These are phyloP conservation scores for Bombycilla garrulus DNA, from an alignment of 2,113 vertebrate species.

Conservation along the genomic window DNA sequence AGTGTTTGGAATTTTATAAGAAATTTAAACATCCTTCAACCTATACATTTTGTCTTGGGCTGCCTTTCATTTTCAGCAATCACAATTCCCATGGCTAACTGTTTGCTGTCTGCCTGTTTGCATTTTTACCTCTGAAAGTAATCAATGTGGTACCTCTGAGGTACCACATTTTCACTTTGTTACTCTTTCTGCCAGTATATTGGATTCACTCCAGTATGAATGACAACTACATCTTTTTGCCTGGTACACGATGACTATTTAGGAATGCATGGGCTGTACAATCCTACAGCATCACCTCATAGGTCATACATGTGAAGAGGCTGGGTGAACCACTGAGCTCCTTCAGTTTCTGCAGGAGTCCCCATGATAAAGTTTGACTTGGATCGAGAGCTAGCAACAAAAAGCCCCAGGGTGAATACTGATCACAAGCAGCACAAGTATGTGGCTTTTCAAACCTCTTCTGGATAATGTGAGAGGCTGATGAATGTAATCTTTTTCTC, in stretches of 20 bases:
- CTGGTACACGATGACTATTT: not conserved
- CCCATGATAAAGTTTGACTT: not conserved
- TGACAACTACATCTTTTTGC: not conserved
- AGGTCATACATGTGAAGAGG: not conserved
- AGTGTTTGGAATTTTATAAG: not conserved
- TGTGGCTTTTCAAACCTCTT: slow-evolving; percentile 2
- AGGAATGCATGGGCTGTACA: not conserved
- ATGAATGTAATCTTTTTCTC: slow-evolving; percentile 8
- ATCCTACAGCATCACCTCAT: not conserved
- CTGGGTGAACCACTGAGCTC: not conserved
- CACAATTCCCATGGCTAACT: not conserved
- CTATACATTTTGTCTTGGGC: not conserved
- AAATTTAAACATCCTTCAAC: not conserved
- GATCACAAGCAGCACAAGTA: not conserved
- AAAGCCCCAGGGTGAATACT: not conserved
- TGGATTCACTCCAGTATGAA: not conserved
- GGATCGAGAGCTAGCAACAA: not conserved
- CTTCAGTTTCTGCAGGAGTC: not conserved
- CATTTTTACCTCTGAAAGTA: not conserved
- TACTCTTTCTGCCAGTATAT: not conserved
- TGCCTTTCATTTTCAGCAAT: not conserved
- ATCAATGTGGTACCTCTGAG: too few species aligned
- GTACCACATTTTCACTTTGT: not conserved
- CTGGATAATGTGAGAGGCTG: slow-evolving; percentile 13
- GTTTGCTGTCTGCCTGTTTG: not conserved